Conservation (phyloP, 2,113 vertebrate genomes). For the Ageneiosus marmoratus region DNA sequence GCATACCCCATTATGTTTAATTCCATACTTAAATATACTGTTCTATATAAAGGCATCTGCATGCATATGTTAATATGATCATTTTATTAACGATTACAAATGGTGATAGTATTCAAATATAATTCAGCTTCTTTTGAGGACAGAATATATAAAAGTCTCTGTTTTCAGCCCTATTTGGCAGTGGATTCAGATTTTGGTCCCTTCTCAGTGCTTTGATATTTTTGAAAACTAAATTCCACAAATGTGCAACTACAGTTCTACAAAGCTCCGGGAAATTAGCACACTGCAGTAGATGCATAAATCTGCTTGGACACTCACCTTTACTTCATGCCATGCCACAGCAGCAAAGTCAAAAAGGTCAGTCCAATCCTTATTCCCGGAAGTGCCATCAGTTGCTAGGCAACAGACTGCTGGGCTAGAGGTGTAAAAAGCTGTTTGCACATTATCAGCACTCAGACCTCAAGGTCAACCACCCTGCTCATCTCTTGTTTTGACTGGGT, state of each 20-base stretch:
- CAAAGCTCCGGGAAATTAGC: background rate
- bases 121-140: background rate
- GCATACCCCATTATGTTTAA: background rate
- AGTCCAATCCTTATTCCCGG: slow-evolving; percentile 42
- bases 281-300: slow-evolving; percentile 7
- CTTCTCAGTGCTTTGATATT: background rate
- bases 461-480: slow-evolving; percentile 46
- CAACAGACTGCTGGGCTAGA: slow-evolving; percentile 47
- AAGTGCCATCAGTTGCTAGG: slow-evolving; percentile 54
- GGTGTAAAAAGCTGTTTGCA: slow-evolving; percentile 54
- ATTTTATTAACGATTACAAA: background rate
- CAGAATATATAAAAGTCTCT: background rate
- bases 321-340: slow-evolving; percentile 36
- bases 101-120: background rate
- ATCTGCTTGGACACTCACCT: slow-evolving; percentile 37
- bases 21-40: background rate
- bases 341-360: slow-evolving; percentile 50
- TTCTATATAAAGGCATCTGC: background rate
- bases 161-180: background rate
- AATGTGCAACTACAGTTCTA: background rate
- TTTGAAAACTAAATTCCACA: background rate
- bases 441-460: slow-evolving; percentile 45
- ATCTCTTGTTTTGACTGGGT: slow-evolving; percentile 39
- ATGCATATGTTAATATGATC: no score
- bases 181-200: background rate